Percentiles rank a stretch among this genome's conserved stretches.
Conservation (phyloP, 1,140 invertebrate species). For the Sycophila sp. region DNA sequence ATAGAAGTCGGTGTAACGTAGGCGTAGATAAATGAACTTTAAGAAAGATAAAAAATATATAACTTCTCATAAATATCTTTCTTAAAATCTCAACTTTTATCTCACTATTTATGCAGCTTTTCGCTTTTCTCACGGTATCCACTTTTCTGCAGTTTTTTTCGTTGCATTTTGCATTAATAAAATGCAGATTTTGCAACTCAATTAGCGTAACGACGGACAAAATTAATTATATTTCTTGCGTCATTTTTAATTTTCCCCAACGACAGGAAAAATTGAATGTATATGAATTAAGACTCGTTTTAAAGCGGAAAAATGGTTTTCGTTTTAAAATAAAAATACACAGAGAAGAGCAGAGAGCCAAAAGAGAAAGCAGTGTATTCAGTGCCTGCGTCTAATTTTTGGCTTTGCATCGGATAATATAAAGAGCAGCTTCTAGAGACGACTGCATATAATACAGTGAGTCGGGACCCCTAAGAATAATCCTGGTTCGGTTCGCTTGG, state of each 20-base stretch:
- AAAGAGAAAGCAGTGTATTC: conserved; percentile 3
- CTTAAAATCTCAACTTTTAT: conserved; percentile 3
- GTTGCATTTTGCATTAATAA: no score
- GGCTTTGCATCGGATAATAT: background rate
- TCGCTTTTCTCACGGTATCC: conserved; percentile 1
- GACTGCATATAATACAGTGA: background rate
- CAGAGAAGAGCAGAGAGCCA: background rate
- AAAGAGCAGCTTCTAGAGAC: background rate
- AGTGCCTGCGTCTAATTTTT: background rate
- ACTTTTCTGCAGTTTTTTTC: no score
- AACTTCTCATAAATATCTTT: conserved; percentile 21
- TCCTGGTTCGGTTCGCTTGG: background rate
- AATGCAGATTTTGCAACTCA: no score
- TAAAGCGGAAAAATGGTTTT: no score
- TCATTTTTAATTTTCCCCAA: background rate
- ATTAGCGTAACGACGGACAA: no score
- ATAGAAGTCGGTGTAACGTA: conserved; percentile 25
- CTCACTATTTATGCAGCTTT: no score
- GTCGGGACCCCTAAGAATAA: background rate
- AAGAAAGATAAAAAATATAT: conserved; percentile 18
- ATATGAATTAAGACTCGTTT: no score
- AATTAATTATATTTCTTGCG: no score
- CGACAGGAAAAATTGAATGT: background rate
- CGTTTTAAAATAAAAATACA: conserved; percentile 13
- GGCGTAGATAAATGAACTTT: conserved; percentile 33